phyloP scores from a whole-genome alignment of 2,888 invertebrate species.

The Cremastinae sp. region DNA sequence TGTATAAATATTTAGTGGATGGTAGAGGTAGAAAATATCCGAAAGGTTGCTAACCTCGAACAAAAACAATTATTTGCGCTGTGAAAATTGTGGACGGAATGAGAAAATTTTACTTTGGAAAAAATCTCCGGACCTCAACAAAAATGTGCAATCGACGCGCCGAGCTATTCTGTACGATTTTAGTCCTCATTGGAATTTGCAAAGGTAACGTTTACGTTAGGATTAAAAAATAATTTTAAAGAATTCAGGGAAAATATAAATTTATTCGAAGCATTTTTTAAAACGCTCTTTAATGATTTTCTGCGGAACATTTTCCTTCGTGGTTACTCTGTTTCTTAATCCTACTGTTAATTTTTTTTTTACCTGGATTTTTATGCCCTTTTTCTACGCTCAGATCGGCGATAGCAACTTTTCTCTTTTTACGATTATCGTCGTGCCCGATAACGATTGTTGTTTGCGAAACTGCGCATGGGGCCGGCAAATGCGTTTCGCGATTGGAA shows the following conservation, averaged over 20 bases:
- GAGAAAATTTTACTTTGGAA: conserved; percentile 3
- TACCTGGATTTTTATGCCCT: conserved; percentile 33
- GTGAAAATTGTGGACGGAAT: background rate
- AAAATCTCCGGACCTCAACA: conserved; percentile 25
- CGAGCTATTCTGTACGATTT: conserved; percentile 53
- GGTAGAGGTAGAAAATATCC: conserved; percentile 21
- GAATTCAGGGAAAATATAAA: background rate
- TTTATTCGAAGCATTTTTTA: conserved; percentile 4
- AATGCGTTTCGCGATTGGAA: conserved; percentile 27
- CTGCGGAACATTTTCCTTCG: background rate
- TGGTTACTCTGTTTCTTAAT: conserved; percentile 5
- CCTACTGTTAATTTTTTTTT: conserved; percentile 35
- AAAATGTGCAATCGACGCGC: conserved; percentile 57
- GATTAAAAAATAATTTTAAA: background rate
- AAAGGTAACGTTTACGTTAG: conserved; percentile 52
- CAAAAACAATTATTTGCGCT: conserved; percentile 27
- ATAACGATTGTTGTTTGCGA: conserved; percentile 23
- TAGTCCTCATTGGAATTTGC: conserved; percentile 51
- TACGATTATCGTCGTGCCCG: conserved; percentile 14
- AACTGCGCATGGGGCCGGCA: conserved; percentile 1
- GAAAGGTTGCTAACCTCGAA: conserved; percentile 27
- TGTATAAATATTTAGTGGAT: conserved; percentile 14
- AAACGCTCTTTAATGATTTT: conserved; percentile 14
- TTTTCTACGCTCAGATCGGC: conserved; percentile 9
- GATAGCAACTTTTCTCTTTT: conserved; percentile 27